These are phyloP conservation scores for Thunnus albacares DNA, from an alignment of 2,797 vertebrate genomes.

Conservation along the genomic window DNA sequence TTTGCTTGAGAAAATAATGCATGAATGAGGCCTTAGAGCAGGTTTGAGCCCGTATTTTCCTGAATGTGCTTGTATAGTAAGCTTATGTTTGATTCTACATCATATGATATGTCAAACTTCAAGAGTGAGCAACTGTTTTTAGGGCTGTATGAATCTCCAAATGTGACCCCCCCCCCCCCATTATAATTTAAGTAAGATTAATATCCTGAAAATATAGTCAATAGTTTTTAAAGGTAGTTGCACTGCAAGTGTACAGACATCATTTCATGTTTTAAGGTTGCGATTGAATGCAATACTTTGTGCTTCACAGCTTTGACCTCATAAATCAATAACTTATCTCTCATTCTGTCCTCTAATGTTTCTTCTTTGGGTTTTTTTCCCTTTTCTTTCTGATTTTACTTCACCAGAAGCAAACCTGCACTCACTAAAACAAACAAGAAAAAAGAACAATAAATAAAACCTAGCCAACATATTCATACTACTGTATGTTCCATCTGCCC, in stretches of 20 bases:
- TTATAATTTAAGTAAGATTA: neutral
- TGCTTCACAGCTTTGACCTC: conserved; percentile 29
- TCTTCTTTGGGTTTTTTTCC: conserved; percentile 16
- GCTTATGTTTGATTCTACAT: neutral
- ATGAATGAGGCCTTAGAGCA: conserved; percentile 23
- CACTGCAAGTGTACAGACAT: neutral
- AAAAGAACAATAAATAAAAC: conserved; percentile 21
- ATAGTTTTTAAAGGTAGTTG: neutral
- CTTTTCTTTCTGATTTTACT: conserved; percentile 7
- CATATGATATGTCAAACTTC: neutral
- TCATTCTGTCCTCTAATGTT: conserved; percentile 7
- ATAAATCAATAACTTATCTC: conserved; percentile 32
- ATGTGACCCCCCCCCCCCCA: neutral
- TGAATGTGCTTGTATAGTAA: neutral
- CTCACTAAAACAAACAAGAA: conserved; percentile 28
- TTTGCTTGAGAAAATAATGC: conserved; percentile 8
- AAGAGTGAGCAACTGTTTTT: neutral
- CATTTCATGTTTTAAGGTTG: neutral
- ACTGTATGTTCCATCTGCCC: conserved; percentile 56
- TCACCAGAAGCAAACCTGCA: conserved; percentile 31
- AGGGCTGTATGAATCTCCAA: neutral
- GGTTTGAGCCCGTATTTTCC: neutral
- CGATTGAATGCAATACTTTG: conserved; percentile 16
- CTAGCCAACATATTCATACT: conserved; percentile 34
- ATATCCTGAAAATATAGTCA: neutral